Percentiles rank a stretch among this genome's conserved stretches.
phyloP scores from a whole-genome alignment of 2,797 vertebrate genomes.

The Denticeps clupeoides region DNA sequence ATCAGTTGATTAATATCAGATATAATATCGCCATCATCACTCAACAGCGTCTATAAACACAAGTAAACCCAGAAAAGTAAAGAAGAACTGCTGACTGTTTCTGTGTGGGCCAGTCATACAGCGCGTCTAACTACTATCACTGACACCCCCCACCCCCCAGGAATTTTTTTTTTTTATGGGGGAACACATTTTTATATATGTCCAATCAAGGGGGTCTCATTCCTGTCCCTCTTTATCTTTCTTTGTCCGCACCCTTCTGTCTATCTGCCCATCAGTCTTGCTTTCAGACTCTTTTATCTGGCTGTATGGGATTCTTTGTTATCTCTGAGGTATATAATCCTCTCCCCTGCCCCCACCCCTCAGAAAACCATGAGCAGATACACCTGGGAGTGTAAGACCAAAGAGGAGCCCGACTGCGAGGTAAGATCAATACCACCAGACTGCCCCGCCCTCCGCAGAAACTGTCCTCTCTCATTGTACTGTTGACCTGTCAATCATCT shows the following conservation, averaged over 20 bases:
- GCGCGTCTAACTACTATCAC: background rate
- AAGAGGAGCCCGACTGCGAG: slow-evolving; percentile 71
- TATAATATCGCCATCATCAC: too few relatives aligned
- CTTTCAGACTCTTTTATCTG: slow-evolving; percentile 10
- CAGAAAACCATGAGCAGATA: slow-evolving; percentile 81
- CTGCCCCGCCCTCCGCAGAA: slow-evolving; percentile 25
- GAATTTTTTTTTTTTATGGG: too few relatives aligned
- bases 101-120: background rate
- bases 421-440: slow-evolving; percentile 48
- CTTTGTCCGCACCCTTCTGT: slow-evolving; percentile 20
- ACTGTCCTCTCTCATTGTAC: slow-evolving; percentile 44
- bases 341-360: slow-evolving; percentile 60
- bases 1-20: too few relatives aligned
- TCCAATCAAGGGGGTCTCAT: too few relatives aligned
- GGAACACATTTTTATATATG: too few relatives aligned
- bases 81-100: too few relatives aligned
- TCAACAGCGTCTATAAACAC: too few relatives aligned
- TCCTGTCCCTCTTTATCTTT: slow-evolving; percentile 18
- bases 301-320: slow-evolving; percentile 38
- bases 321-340: slow-evolving; percentile 60
- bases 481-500: slow-evolving; percentile 54
- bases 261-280: background rate
- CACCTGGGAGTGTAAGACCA: slow-evolving; percentile 79
- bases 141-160: background rate
- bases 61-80: background rate